Percentiles rank a stretch among this genome's conserved stretches.
Evolutionary conservation across 2,113 vertebrate genomes (phyloP).

Genomic region (Dissostichus mawsoni): DNA sequence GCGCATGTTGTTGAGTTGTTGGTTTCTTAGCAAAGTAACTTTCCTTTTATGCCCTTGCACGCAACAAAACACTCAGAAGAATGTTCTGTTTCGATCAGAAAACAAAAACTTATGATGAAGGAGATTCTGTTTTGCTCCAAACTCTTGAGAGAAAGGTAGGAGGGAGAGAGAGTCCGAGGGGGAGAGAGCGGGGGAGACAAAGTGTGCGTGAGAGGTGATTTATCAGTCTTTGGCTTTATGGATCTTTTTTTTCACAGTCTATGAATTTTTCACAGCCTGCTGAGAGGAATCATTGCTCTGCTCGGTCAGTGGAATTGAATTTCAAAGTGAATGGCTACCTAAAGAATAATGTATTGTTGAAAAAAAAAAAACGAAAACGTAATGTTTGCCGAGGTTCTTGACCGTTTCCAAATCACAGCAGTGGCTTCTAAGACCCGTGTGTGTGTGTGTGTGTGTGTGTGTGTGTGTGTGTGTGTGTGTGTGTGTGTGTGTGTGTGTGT

Average conservation of each 20-base stretch:
- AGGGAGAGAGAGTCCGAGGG: slow-evolving; percentile 36
- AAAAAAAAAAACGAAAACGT: slow-evolving; percentile 4
- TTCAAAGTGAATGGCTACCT: slow-evolving; percentile 62
- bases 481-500: neutral
- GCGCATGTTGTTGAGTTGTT: neutral
- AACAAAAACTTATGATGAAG: slow-evolving; percentile 59
- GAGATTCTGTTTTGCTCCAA: slow-evolving; percentile 51
- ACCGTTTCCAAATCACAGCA: slow-evolving; percentile 15
- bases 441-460: slow-evolving; percentile 11
- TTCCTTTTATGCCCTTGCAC: slow-evolving; percentile 43
- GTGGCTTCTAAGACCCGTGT: neutral
- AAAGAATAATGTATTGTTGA: neutral
- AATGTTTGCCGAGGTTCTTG: slow-evolving; percentile 14
- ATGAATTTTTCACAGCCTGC: slow-evolving; percentile 65
- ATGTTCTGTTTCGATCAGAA: slow-evolving; percentile 55
- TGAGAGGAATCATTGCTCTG: slow-evolving; percentile 60
- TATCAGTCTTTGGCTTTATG: slow-evolving; percentile 68
- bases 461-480: slow-evolving; percentile 11
- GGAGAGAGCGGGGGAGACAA: slow-evolving; percentile 34
- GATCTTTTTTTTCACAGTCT: slow-evolving; percentile 59
- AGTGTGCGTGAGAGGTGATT: slow-evolving; percentile 70
- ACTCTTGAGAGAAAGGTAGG: slow-evolving; percentile 60
- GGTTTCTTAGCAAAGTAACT: slow-evolving; percentile 32
- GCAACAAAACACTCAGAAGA: slow-evolving; percentile 23
- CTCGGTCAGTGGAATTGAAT: slow-evolving; percentile 60